Evolutionary conservation across 1,140 invertebrate genomes (phyloP).

Genomic region (Drosophila sechellia): DNA sequence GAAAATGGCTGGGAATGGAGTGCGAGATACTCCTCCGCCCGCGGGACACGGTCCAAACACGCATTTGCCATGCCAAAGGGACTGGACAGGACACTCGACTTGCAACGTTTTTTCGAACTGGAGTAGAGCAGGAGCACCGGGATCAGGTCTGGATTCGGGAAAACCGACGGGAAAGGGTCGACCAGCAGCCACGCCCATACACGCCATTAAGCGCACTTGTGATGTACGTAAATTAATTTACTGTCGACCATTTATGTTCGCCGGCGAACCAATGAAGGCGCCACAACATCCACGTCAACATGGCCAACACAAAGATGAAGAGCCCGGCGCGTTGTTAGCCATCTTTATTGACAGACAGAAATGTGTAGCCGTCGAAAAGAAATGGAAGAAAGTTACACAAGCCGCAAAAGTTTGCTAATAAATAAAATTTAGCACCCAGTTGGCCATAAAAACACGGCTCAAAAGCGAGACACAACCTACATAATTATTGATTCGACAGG

Average conservation of each 20-base stretch:
- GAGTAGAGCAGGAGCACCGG: not conserved
- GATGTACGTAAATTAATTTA: slow-evolving; percentile 80
- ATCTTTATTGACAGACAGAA: slow-evolving; percentile 67
- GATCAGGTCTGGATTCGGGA: slow-evolving; percentile 40
- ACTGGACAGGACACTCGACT: slow-evolving; percentile 22
- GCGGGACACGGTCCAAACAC: slow-evolving; percentile 46
- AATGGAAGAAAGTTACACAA: slow-evolving; percentile 32
- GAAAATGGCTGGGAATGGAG: slow-evolving; percentile 27
- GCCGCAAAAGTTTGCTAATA: slow-evolving; percentile 77
- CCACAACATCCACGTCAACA: slow-evolving; percentile 19
- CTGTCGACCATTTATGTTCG: slow-evolving; percentile 70
- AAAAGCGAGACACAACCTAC: slow-evolving; percentile 43
- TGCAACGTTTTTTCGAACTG: not conserved
- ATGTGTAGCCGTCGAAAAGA: slow-evolving; percentile 53
- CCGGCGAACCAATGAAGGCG: slow-evolving; percentile 24
- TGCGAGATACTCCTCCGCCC: slow-evolving; percentile 8
- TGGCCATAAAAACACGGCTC: slow-evolving; percentile 27
- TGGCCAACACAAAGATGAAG: slow-evolving; percentile 22
- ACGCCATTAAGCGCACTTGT: slow-evolving; percentile 75
- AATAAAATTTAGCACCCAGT: slow-evolving; percentile 74
- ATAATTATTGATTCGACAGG: slow-evolving; percentile 64
- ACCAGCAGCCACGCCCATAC: slow-evolving; percentile 37
- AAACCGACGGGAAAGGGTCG: slow-evolving; percentile 6
- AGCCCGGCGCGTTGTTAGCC: slow-evolving; percentile 47
- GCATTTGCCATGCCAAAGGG: slow-evolving; percentile 64